These are phyloP conservation scores for Acanthosoma haemorrhoidale DNA, from an alignment of 2,888 invertebrate species.

Conservation along the genomic window DNA sequence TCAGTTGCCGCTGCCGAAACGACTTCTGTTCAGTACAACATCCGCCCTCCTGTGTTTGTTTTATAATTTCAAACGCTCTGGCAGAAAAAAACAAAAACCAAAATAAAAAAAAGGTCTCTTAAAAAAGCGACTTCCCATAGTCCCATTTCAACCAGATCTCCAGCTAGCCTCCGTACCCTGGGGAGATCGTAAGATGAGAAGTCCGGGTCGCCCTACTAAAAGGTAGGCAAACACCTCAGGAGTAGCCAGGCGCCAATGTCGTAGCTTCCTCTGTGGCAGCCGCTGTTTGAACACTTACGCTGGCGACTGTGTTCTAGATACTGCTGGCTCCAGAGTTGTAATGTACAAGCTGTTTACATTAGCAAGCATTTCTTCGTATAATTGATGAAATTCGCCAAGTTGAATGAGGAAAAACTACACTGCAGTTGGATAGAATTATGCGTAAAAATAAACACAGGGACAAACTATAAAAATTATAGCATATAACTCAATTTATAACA, in stretches of 20 bases:
- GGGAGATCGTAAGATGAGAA: background rate
- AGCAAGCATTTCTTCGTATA: too few relatives aligned
- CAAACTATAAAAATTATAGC: too few relatives aligned
- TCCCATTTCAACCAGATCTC: background rate
- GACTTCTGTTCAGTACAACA: background rate
- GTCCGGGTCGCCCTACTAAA: background rate
- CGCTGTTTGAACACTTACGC: background rate
- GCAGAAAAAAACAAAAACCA: background rate
- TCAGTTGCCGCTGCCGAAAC: too few relatives aligned
- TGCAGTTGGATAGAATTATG: too few relatives aligned
- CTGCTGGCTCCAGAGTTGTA: too few relatives aligned
- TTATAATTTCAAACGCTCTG: too few relatives aligned
- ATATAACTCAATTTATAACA: too few relatives aligned
- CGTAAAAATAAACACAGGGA: too few relatives aligned
- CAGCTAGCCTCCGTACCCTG: background rate
- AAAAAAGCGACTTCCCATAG: background rate
- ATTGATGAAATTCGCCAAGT: too few relatives aligned
- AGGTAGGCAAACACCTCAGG: constrained; percentile 6
- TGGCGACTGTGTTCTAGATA: background rate
- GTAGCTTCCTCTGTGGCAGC: background rate
- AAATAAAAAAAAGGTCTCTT: too few relatives aligned
- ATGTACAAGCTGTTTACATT: too few relatives aligned
- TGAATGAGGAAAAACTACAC: too few relatives aligned
- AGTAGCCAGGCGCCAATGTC: background rate
- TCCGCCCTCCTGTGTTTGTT: background rate